Base-by-base conservation (phyloP, 2,888 invertebrate species). In the Thelaira solivaga region DNA sequence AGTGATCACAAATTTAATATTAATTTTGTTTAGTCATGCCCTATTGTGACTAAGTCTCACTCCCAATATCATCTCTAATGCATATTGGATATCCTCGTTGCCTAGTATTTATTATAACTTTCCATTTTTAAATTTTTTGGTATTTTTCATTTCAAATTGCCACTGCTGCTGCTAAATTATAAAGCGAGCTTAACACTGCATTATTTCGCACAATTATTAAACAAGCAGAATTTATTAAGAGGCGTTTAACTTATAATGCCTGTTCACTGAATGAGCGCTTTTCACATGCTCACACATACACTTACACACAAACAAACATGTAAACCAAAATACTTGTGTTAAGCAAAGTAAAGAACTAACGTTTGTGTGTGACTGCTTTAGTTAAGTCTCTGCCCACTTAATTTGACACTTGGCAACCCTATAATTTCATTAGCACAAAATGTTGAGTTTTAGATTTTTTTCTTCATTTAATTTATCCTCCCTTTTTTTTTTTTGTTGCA, bases 351-450 rank as follows among this genome's bases (percentile, higher is more conserved):
- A 22, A 20, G 18, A 31, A 41, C 16, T 31, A 8, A 31, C 31
- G 34, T n/a, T 4, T 7, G 20, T 18, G n/a, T 43, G n/a, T 20
- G 2, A 29, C 24, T 20, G 16, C 16, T 31, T 11, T 4, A 2
- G 1, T 39, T 43, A 16, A 10, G 47, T 47, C n/a, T 34, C 59
- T 72, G 62, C 73, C 75, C 76, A 57, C 64, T 77, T 79, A 69
- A 71, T 81, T 76, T 74, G 65, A 81, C 68, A 80, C 72, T 73
- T 80, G 76, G 76, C 74, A 73, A 68, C 62, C 65, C 53, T 62
- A 57, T 59, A 41, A 76, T 71, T 71, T 73, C 59, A 59, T 51
- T 68, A 69, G 22, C 39, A 51, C 22, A 64, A 74, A n/a, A 49
- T 45, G 53, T 36, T 75, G 49, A 61, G 34, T 49, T 53, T 45